phyloP scores from a whole-genome alignment of 2,888 invertebrate species.

The Tachina lurida region DNA sequence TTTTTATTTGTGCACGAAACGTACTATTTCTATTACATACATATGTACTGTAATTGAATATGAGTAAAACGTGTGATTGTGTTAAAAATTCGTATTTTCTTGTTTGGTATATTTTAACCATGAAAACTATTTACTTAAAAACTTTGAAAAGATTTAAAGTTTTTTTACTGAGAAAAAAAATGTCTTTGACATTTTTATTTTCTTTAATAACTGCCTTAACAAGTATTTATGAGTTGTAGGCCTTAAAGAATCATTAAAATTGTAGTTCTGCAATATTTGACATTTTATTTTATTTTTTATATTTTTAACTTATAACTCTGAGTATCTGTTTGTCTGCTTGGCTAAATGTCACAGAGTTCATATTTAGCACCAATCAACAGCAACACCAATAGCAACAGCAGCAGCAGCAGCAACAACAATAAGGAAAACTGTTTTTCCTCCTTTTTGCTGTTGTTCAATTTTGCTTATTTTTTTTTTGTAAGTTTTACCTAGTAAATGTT shows the following conservation, averaged over 20 bases:
- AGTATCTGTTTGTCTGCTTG: conserved; percentile 28
- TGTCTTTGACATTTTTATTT: conserved; percentile 32
- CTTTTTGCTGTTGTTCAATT: conserved; percentile 16
- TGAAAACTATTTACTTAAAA: too few species aligned
- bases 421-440: background rate
- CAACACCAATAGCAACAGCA: conserved; percentile 12
- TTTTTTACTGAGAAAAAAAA: background rate
- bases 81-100: too few species aligned
- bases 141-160: background rate
- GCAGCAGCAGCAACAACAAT: conserved; percentile 4
- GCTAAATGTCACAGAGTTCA: conserved; percentile 66
- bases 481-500: conserved; percentile 39
- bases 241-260: conserved; percentile 50
- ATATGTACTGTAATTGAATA: too few species aligned
- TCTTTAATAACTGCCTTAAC: conserved; percentile 8
- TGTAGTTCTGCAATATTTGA: conserved; percentile 54
- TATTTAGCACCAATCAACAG: conserved; percentile 54
- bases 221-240: conserved; percentile 33
- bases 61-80: too few species aligned
- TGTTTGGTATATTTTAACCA: too few species aligned
- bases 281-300: conserved; percentile 48
- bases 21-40: too few species aligned
- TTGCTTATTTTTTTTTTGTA: conserved; percentile 6
- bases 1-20: too few species aligned
- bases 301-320: conserved; percentile 36